These are phyloP conservation scores for Lasioglossum morio DNA, from an alignment of 2,888 invertebrate species.

Conservation along the genomic window DNA sequence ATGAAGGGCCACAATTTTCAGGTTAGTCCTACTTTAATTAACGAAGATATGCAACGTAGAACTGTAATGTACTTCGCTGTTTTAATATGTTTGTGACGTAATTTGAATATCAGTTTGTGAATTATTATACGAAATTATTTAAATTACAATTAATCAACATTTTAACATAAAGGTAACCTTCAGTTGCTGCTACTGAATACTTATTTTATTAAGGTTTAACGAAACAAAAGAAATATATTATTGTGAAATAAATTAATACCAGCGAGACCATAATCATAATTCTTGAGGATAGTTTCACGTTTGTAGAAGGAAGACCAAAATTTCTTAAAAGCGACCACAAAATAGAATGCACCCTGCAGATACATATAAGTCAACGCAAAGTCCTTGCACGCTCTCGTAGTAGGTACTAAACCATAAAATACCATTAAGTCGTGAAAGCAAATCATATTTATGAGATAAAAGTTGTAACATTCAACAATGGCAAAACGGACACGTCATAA, in stretches of 20 bases:
- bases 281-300: background rate
- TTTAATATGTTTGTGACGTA: background rate
- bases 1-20: background rate
- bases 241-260: background rate
- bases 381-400: background rate
- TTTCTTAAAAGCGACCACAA: background rate
- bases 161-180: background rate
- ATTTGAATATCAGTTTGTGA: background rate
- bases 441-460: background rate
- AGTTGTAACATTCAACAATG: constrained; percentile 6
- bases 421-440: constrained; percentile 1
- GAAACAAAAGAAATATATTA: background rate
- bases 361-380: background rate
- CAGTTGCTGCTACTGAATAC: background rate
- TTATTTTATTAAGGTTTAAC: background rate
- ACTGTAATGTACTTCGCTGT: background rate
- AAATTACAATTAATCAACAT: background rate
- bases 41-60: background rate
- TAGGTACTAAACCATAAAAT: constrained; percentile 13
- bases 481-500: constrained; percentile 11
- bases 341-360: background rate
- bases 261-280: background rate
- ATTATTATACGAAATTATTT: background rate
- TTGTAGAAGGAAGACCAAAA: background rate
- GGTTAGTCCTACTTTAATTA: background rate